Base-by-base conservation (phyloP, 2,888 invertebrate species). In the Uloborus plumipes region DNA sequence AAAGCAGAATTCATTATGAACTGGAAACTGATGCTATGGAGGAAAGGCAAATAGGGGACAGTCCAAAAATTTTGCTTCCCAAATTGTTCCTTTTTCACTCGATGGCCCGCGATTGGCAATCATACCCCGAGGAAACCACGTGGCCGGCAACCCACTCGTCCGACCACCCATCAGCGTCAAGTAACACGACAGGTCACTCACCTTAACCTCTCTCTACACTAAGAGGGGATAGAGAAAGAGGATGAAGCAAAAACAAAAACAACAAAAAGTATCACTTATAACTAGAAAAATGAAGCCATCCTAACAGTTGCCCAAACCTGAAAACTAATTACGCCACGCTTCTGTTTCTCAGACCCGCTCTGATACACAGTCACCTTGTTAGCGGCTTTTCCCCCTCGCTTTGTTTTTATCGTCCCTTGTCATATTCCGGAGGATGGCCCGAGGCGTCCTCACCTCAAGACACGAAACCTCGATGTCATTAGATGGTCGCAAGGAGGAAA, bases 131-230 rank as follows among this genome's bases (percentile, higher is more conserved):
- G 74, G 70, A 69, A 31, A 64, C 53, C 80, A 62, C 80, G 74
- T 81, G 80, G 67, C 80, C 70, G 53, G 73, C 64, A 39, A 58
- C 55, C 50, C 65, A 51, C 59, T 53, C 62, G 49, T 50, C 50
- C 73, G 78, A 79, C 78, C 78, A 79, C 78, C 72, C 78, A 79
- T 55, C 51, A 79, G 59, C 49, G 66, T 66, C 39, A 39, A 66
- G 67, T 72, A 80, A 80, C 79, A 80, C 70, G 80, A 81, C 80
- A 81, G 80, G 80, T 81, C 80, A 81, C 70, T 81, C 80, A 81
- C 80, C 80, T 81, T 74, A 69, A 81, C 80, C 80, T 80, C 69
- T 70, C 80, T 80, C 69, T 70, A 26, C 78, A 49, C 20, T 51
- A 49, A 62, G 39, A 22, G 15, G 49, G 16, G 22, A 22, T 26